Evolutionary conservation across 2,113 vertebrate species (phyloP).

Genomic region (Calonectris borealis): DNA sequence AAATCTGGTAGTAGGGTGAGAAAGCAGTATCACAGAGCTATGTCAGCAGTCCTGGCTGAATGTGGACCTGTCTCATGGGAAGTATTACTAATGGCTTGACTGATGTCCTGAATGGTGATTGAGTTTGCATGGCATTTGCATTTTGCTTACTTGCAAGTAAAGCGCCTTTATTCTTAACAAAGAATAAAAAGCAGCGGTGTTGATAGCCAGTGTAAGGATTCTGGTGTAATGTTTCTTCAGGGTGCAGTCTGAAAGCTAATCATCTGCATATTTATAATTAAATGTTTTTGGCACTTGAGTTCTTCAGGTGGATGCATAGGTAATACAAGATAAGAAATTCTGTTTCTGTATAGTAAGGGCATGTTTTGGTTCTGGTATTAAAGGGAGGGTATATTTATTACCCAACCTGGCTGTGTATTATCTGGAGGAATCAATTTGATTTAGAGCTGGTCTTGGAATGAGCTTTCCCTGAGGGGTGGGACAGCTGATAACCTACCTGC

Average conservation of each 20-base stretch:
- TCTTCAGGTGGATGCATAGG: background rate
- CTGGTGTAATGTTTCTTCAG: background rate
- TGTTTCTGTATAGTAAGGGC: background rate
- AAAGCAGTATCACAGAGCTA: background rate
- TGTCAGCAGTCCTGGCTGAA: background rate
- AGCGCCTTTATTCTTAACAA: background rate
- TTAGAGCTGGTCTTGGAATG: background rate
- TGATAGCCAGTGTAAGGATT: background rate
- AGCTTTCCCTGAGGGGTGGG: background rate
- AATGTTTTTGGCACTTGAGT: background rate
- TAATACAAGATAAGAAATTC: background rate
- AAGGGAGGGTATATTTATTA: background rate
- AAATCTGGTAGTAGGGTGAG: background rate
- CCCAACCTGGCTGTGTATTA: background rate
- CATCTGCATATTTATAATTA: background rate
- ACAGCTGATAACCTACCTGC: background rate
- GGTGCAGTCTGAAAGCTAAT: background rate
- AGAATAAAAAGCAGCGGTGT: background rate
- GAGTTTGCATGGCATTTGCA: background rate
- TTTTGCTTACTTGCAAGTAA: background rate
- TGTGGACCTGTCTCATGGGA: background rate
- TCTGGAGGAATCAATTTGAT: background rate
- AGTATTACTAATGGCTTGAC: background rate
- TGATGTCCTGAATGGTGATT: background rate
- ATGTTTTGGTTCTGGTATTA: background rate